Evolutionary conservation across 1,140 invertebrate species (phyloP), one percentile per base, ranked within the genome.

Genomic region (Agrilus planipennis): DNA sequence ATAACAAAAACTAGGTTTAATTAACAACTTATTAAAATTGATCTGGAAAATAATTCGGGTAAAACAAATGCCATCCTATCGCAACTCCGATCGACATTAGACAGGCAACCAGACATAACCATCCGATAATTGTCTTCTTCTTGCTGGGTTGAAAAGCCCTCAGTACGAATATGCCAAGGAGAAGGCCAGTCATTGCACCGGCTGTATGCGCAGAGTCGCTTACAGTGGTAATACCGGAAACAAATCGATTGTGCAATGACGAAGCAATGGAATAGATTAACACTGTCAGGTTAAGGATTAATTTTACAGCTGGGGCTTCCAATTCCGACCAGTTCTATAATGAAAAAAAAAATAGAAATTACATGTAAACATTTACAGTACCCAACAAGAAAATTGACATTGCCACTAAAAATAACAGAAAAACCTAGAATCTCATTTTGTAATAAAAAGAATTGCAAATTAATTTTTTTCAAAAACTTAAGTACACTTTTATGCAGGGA

Each of bases 291-390:
- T 90, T 84, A 15, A 85, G 73, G 15, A 87, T 53, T 7, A 91
- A 61, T 48, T 91, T 83, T 1, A 85, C 64, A 29, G 81, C 70
- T 1, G 84, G 83, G 57, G 82, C 88, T 54, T 89, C 82, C 89
- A 94, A 93, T 65, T 94, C 85, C 25, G 70, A 67, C 82, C 87
- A 94, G 62, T 94, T 94, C 83, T 85, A 57, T 22, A 70, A 70
- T 40, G 52, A 41, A 43, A 54, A 41, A 50, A 53, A 27, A 7
- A 25, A 25, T 7, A 25, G 6, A 25, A 6, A 7, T 25, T 7
- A 25, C n/a, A 25, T 25, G 23, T 7, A 25, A 7, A 25, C 23
- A 25, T n/a, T n/a, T n/a, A n/a, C n/a, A n/a, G n/a, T n/a, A n/a
- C n/a, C n/a, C n/a, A n/a, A n/a, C n/a, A n/a, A n/a, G n/a, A n/a